Base-by-base conservation (phyloP, 1,140 invertebrate genomes). In the Eriocheir sinensis region DNA sequence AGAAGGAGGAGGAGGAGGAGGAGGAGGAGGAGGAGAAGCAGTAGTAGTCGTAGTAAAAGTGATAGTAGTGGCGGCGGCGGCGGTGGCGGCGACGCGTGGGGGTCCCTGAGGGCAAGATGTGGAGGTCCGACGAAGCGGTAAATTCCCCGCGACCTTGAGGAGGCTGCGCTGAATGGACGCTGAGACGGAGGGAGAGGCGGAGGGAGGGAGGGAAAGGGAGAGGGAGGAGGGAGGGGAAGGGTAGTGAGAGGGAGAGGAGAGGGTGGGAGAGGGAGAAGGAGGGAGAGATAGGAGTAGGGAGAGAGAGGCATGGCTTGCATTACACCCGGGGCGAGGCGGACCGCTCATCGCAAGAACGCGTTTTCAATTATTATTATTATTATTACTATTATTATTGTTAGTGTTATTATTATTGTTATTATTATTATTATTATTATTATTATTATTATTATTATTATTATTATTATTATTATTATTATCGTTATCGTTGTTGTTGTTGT, bases 121-220 rank as follows among this genome's bases (percentile, higher is more conserved):
- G 21, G 60, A 72, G 60, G 27, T 72, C 17, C 60, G 60, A n/a
- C 60, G 2, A 21, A 6, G 60, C 60, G 60, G 60, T 72, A 72
- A 72, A 72, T 72, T 72, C 60, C 60, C 60, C 60, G 60, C 60
- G 60, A 72, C 60, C 60, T 72, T 72, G 60, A n/a, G 60, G 60
- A 72, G 60, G 60, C 60, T 72, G 60, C 21, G 60, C 60, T 72
- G 60, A 72, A 72, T 72, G n/a, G 60, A n/a, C 60, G 60, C 12
- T 6, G 60, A 72, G 60, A 72, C 27, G n/a, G 60, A n/a, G 60
- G 15, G 44, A 48, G 44, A 8, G 44, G 44, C 4, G 4, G 21
- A n/a, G 60, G 60, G 0, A 0, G 60, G 60, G 60, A n/a, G 60
- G 4, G 1, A n/a, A n/a, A n/a, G 21, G 60, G 60, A n/a, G 30